These are phyloP conservation scores for Lepidochitona cinerea DNA, from an alignment of 2,888 invertebrate genomes.

Conservation along the genomic window DNA sequence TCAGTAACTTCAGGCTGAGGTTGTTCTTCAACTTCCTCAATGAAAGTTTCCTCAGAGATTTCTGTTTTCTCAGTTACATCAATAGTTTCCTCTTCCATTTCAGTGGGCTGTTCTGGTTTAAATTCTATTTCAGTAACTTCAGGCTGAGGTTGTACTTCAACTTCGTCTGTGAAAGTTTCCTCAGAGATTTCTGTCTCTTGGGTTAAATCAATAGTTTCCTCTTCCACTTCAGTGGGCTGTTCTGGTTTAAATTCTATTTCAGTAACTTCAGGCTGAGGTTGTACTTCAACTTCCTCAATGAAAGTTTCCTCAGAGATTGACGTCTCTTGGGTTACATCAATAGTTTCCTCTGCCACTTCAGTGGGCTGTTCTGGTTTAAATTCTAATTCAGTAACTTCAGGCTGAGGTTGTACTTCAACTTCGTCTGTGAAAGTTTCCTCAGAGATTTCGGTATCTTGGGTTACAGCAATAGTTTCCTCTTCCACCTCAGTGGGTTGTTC, in stretches of 20 bases:
- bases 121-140: neutral
- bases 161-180: neutral
- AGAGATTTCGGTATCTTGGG: neutral
- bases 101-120: neutral
- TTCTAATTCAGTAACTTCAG: neutral
- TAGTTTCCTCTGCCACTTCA: conserved; percentile 17
- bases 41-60: neutral
- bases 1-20: neutral
- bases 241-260: conserved; percentile 3
- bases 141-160: neutral
- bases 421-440: conserved; percentile 20
- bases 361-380: conserved; percentile 8
- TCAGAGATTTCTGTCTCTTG: neutral
- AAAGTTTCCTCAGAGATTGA: conserved; percentile 2
- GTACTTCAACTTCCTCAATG: conserved; percentile 8
- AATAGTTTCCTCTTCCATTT: neutral
- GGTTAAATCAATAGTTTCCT: neutral
- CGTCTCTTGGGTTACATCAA: conserved; percentile 20
- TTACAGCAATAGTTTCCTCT: conserved; percentile 2
- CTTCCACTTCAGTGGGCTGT: neutral
- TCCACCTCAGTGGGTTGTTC: conserved; percentile 10
- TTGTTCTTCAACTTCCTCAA: neutral
- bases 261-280: conserved; percentile 9
- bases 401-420: conserved; percentile 15
- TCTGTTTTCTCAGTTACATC: neutral